Evolutionary conservation across 2,888 invertebrate species (phyloP), one percentile per base, ranked within the genome.

Genomic region (Hyles lineata): DNA sequence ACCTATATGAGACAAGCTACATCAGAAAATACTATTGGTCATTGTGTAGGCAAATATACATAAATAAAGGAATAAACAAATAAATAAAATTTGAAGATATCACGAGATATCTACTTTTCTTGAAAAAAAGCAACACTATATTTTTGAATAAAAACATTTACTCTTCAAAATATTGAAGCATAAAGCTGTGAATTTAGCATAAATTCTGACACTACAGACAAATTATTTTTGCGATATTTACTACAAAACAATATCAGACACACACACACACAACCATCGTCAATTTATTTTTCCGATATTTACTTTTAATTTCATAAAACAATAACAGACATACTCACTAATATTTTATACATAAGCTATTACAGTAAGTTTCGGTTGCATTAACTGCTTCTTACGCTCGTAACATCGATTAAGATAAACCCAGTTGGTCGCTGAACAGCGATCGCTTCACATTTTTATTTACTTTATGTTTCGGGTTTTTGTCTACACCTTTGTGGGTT

Each of bases 381-480:
- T 55, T 55, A 55, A 55, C 55, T n/a, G 55, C 55, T 8, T n/a
- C 7, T 55, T 55, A 55, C n/a, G 55, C 55, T 55, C 55, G n/a
- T 55, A 55, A 55, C 55, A n/a, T 55, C 55, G 55, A 55, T n/a
- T 55, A 55, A 55, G 55, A 55, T 55, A 55, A 55, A 55, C 19
- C 7, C n/a, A 4, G 5, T 55, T n/a, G 6, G 55, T 55, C 55
- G 55, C 55, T 55, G 55, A n/a, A 55, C 55, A 55, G 19, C 55
- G 55, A 3, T 7, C 55, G 55, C 55, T n/a, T 55, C 55, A n/a
- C 55, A n/a, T 55, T 55, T 55, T 55, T 55, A 55, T 55, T 17
- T n/a, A n/a, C 55, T 55, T 55, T n/a, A 55, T 55, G 55, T 6
- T 55, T 55, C 55, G n/a, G 19, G 17, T 52, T 52, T 52, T 55